Evolutionary conservation across 1,140 invertebrate species (phyloP).

Genomic region (Planococcus citri): DNA sequence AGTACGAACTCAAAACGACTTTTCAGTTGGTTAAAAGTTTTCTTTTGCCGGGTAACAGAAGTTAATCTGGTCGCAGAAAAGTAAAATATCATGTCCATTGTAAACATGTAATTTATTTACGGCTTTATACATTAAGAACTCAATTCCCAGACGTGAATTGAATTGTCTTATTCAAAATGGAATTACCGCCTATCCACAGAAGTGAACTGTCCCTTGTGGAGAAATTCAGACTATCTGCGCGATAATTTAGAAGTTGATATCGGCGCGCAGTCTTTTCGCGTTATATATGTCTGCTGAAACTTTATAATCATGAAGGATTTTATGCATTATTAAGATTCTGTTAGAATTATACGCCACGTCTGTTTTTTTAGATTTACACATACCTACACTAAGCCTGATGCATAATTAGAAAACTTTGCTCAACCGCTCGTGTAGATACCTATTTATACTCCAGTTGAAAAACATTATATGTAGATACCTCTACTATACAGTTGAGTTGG

Average conservation of each 20-base stretch:
- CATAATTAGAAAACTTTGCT: not conserved
- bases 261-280: not conserved
- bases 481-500: too few relatives aligned
- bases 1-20: not conserved
- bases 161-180: not conserved
- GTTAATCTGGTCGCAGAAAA: not conserved
- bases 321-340: not conserved
- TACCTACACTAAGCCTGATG: not conserved
- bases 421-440: too few relatives aligned
- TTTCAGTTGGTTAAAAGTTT: conserved; percentile 4
- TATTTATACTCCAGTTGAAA: not conserved
- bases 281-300: not conserved
- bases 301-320: not conserved
- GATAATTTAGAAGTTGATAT: not conserved
- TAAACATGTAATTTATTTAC: conserved; percentile 2
- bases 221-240: not conserved
- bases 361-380: not conserved
- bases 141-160: conserved; percentile 1
- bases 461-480: too few relatives aligned
- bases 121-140: not conserved
- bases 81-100: conserved; percentile 3
- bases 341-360: not conserved
- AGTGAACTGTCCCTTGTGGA: not conserved
- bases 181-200: not conserved
- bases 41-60: not conserved